phyloP scores from a whole-genome alignment of 2,113 vertebrate genomes.

The Otus sunia region DNA sequence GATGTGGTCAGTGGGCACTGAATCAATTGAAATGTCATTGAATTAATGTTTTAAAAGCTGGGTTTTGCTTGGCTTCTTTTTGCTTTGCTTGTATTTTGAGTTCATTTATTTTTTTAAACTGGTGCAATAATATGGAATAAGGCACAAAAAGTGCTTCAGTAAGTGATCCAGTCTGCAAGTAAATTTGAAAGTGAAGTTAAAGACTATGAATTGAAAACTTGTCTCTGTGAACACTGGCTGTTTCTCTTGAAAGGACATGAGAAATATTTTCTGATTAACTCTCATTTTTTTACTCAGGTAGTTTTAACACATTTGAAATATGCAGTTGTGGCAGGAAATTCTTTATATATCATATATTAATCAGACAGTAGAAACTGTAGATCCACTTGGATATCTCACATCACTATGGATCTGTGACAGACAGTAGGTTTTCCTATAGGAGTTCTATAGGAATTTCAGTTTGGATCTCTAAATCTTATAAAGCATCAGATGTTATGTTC shows the following conservation, averaged over 20 bases:
- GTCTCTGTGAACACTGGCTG: neutral
- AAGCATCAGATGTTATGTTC: neutral
- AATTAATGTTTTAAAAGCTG: neutral
- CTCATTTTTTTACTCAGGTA: neutral
- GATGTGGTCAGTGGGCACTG: neutral
- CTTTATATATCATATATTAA: neutral
- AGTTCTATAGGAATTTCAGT: neutral
- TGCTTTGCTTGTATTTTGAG: neutral
- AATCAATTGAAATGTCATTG: neutral
- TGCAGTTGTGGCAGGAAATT: neutral
- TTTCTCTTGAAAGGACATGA: neutral
- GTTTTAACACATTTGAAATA: neutral
- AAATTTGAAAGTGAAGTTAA: neutral
- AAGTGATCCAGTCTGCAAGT: neutral
- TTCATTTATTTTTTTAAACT: neutral
- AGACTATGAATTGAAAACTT: neutral
- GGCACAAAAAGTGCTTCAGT: neutral
- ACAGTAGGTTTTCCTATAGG: neutral
- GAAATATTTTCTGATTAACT: neutral
- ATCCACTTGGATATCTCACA: neutral
- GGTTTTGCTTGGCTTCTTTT: neutral
- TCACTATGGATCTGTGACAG: neutral
- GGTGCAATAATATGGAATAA: neutral
- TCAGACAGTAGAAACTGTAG: neutral
- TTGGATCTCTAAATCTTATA: neutral